A percentile compares a stretch with the other conserved stretches of the same genome.
phyloP scores from a whole-genome alignment of 2,888 invertebrate genomes.

The Laspeyria flexula region DNA sequence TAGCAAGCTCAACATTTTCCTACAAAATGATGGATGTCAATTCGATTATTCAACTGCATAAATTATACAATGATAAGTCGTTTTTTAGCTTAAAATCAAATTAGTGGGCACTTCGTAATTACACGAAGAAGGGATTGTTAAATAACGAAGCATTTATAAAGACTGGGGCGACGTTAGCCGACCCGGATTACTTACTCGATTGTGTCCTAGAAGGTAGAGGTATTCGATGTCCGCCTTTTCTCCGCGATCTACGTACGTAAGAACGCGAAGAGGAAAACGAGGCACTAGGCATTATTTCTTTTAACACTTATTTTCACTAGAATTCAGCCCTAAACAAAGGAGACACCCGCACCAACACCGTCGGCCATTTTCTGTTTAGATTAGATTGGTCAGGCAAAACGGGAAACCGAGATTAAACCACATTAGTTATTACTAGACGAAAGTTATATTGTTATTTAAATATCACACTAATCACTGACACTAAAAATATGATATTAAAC shows the following conservation, averaged over 20 bases:
- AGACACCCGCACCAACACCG: constrained; percentile 92
- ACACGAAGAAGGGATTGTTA: constrained; percentile 62
- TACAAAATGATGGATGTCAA: constrained; percentile 38
- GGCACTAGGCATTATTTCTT: constrained; percentile 96
- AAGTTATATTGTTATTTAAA: constrained; percentile 56
- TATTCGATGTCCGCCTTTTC: constrained; percentile 96
- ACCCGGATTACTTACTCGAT: constrained; percentile 90
- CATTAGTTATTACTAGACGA: constrained; percentile 63
- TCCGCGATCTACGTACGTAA: constrained; percentile 95
- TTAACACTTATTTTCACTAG: constrained; percentile 82
- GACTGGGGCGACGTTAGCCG: constrained; percentile 75
- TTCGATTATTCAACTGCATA: constrained; percentile 24
- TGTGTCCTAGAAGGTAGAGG: constrained; percentile 92
- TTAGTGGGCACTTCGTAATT: constrained; percentile 40
- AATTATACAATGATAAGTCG: constrained; percentile 23
- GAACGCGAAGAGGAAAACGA: constrained; percentile 97
- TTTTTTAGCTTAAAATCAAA: constrained; percentile 26
- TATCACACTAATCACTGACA: constrained; percentile 75
- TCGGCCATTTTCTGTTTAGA: constrained; percentile 93
- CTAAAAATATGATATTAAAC: constrained; percentile 69
- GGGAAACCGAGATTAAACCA: constrained; percentile 72
- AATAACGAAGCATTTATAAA: constrained; percentile 61
- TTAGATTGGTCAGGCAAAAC: constrained; percentile 82
- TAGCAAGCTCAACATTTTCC: constrained; percentile 50
- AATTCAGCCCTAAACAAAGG: constrained; percentile 91